A percentile compares a stretch with the other conserved stretches of the same genome.
Evolutionary conservation across 2,797 vertebrate species (phyloP).

Genomic region (Lepus townsendii): DNA sequence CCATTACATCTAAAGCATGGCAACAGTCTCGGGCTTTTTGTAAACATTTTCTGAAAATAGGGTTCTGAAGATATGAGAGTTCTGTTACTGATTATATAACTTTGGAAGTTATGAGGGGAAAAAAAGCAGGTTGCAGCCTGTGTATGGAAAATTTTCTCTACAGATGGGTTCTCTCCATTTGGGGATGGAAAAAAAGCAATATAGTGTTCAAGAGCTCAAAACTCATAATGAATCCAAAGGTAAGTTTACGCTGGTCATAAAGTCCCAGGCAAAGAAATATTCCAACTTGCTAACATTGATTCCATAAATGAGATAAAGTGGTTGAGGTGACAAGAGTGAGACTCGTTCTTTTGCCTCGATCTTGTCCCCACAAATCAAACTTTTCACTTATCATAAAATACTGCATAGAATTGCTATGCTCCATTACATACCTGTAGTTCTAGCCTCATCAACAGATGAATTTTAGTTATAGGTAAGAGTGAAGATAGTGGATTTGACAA

Average conservation of each 20-base stretch:
- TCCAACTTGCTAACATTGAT: background rate
- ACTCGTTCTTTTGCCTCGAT: background rate
- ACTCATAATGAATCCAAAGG: conserved; percentile 47
- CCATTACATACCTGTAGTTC: background rate
- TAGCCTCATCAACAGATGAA: conserved; percentile 14
- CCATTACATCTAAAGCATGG: background rate
- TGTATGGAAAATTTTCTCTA: conserved; percentile 40
- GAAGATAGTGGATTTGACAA: background rate
- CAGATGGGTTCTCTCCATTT: conserved; percentile 28
- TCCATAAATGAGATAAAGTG: background rate
- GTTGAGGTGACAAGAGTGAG: background rate
- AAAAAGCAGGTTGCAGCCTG: background rate
- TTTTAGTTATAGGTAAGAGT: conserved; percentile 45
- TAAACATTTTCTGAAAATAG: conserved; percentile 8
- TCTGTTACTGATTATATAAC: conserved; percentile 9
- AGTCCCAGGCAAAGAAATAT: background rate
- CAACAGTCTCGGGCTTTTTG: background rate
- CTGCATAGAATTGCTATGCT: background rate
- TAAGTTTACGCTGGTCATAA: background rate
- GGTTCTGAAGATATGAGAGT: background rate
- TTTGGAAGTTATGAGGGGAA: background rate
- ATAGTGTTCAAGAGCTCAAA: background rate
- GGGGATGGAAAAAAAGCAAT: background rate
- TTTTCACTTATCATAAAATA: background rate
- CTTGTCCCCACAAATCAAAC: background rate